Base-by-base conservation (phyloP, 2,113 vertebrate species). In the Anolis sagrei region DNA sequence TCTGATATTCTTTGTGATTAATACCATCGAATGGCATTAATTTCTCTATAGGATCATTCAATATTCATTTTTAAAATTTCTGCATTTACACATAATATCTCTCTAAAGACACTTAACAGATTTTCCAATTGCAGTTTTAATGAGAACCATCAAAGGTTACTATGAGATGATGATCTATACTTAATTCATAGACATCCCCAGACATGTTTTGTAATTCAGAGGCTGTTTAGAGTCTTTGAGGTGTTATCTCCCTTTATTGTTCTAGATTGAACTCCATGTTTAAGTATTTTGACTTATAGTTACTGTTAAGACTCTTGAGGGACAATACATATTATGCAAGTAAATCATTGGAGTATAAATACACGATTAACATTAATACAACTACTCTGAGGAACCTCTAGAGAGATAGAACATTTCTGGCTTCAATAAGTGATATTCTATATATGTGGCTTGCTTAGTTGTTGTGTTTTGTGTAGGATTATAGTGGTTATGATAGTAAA, bases 11-110 rank as follows among this genome's bases (percentile, higher is more conserved):
- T 88, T 88, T 76, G 88, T 86, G 86, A 93, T 93, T 92, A 94
- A 87, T 92, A 93, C 93, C 91, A 95, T 86, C 89, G 91, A 95
- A 96, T 95, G 90, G 90, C 89, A 90, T 90, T 94, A 95, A 95
- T 95, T 93, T 94, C 93, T 94, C 94, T 94, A 95, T 93, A 95
- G 95, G 86, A 96, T 94, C 93, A 96, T 96, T 93, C 93, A 96
- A 95, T 95, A 96, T 95, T 96, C 94, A 94, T 96, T 95, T 96
- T 96, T 95, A 95, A 95, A 96, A 96, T 95, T 95, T 95, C 92
- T 95, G 87, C 93, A 91, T 95, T 96, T 96, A 94, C 88, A 95
- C 89, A 93, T 93, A 95, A 95, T 95, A 89, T 95, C 91, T 94
- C 95, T 94, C 94, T 75, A 39, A 94, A 92, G 95, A 81, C 89